These are phyloP conservation scores for Chaetodon trifascialis DNA, from an alignment of 2,113 vertebrate genomes.

Conservation along the genomic window DNA sequence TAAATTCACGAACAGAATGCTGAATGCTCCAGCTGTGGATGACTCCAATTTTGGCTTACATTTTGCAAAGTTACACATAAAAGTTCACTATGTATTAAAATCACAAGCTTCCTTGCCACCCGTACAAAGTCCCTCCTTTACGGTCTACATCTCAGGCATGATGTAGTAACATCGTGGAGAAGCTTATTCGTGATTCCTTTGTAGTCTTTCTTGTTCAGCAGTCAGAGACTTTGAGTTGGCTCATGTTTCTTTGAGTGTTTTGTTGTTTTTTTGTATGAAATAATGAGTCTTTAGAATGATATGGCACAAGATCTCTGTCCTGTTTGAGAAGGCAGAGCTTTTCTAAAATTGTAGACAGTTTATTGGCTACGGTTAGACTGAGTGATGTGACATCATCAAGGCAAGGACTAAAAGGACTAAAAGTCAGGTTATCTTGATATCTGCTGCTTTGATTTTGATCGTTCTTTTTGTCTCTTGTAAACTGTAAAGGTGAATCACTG, in stretches of 20 bases:
- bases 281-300: conserved; percentile 59
- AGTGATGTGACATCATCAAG: conserved; percentile 51
- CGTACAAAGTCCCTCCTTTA: conserved; percentile 17
- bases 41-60: conserved; percentile 25
- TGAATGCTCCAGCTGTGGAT: conserved; percentile 22
- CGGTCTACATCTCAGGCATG: conserved; percentile 4
- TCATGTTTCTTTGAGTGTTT: conserved; percentile 49
- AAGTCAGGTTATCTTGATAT: not conserved
- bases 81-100: conserved; percentile 39
- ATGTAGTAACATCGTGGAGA: conserved; percentile 40
- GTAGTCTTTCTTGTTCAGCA: conserved; percentile 50
- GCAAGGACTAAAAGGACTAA: not conserved
- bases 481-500: not conserved
- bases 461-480: not conserved
- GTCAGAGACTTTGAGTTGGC: conserved; percentile 34
- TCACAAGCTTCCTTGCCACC: conserved; percentile 28
- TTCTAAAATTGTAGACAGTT: conserved; percentile 39
- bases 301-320: conserved; percentile 67
- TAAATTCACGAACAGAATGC: conserved; percentile 21
- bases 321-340: conserved; percentile 21
- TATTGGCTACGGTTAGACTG: conserved; percentile 37
- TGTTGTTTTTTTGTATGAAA: conserved; percentile 38
- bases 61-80: conserved; percentile 50
- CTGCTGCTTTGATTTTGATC: not conserved
- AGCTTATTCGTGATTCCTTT: conserved; percentile 17